Base-by-base conservation (phyloP, 2,888 invertebrate genomes). In the Leptinotarsa haldemani region DNA sequence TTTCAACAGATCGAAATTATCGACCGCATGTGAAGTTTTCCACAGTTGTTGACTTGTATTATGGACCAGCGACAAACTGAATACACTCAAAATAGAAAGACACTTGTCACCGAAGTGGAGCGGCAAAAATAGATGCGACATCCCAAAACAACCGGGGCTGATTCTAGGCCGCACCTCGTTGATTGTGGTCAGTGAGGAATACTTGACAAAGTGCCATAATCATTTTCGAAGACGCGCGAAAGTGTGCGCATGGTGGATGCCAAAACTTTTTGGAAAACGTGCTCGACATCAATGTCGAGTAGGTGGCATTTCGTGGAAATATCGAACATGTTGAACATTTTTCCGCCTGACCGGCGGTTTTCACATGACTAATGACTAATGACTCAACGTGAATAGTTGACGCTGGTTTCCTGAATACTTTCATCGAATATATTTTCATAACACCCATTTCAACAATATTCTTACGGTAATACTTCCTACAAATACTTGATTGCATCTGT, bases 181-280 rank as follows among this genome's bases (percentile, higher is more conserved):
- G 52, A 79, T 79, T 75, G 81, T 79, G 80, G 74, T 70, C 69
- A 67, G 73, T 40, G 50, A 63, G 74, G 80, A 82, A 83, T 84
- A 84, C 81, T 85, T 85, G 85, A 84, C 85, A 85, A 83, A 78
- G 79, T 85, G 85, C 85, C 85, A 81, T 77, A 69, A 71, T 70
- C 63, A 67, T 65, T 72, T 67, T 67, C 40, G 25, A n/a, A 61
- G 9, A 61, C 61, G 61, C 30, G 30, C 74, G 74, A 74, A 68
- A 71, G 53, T 74, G 65, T 48, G 68, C 46, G n/a, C 13, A 30
- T 69, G 61, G 15, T 13, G 20, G 70, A 61, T 73, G 73, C 73
- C 73, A 73, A 69, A 63, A 66, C 69, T 73, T 69, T 69, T 48
- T 69, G 61, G 61, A 71, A 65, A 65, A 71, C 61, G 61, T 61